Base-by-base conservation (phyloP, 2,888 invertebrate species). In the Trichogramma evanescens region DNA sequence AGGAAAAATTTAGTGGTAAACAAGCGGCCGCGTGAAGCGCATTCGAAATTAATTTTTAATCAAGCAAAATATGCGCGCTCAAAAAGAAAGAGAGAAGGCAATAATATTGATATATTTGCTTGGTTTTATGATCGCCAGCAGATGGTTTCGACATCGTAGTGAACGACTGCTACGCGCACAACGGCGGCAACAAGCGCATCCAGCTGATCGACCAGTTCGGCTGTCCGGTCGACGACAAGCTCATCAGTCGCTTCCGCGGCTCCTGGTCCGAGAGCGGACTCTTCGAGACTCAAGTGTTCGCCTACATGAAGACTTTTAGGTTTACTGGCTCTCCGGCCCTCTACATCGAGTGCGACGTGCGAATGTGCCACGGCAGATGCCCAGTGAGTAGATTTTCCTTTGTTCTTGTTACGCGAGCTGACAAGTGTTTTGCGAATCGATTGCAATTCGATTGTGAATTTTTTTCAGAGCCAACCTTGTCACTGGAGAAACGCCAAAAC, bases 91-190 rank as follows among this genome's bases (percentile, higher is more conserved):
- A 13, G 13, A 13, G 13, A 13, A 13, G 13, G 13, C 13, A 13
- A 13, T 13, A 13, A 13, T 13, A 13, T 13, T 13, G 13, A 13
- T 13, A 13, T 13, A 13, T 13, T 13, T 13, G 13, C 13, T 13
- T 13, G 13, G 13, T 13, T 13, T 9, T 45, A 13, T 13, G 13
- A 13, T 13, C 13, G 13, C 64, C 79, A 82, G 63, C 80, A 94
- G 93, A 94, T 79, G 95, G 94, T 55, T 95, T 95, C 74, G 95
- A 95, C 76, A 93, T 95, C 69, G 93, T 94, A 43, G 94, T 95
- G 39, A 95, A 93, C 74, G 94, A 95, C 77, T 95, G 95, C 75
- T 93, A 87, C 75, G 95, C 95, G 0, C 95, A 95, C 77, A 95
- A 95, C 78, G 95, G 95, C 50, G 95, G 92, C 7, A 90, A 90